Percentiles rank a stretch among this genome's conserved stretches.
Conservation (phyloP, 2,888 invertebrate genomes). For the Sarcophaga subvicina region DNA sequence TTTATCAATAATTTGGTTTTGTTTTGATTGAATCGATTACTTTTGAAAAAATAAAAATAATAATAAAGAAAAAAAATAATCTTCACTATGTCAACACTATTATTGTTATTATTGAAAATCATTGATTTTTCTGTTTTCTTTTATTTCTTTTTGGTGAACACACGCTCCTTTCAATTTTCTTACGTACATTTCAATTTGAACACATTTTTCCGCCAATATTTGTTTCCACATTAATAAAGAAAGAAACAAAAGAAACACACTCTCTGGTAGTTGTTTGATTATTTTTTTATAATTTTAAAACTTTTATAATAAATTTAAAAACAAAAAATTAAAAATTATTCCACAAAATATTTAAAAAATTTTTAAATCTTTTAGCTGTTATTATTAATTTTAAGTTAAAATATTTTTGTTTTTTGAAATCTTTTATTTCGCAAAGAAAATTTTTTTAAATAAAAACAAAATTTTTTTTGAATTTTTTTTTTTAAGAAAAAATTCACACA, state of each 20-base stretch:
- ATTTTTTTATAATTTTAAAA: conserved; percentile 21
- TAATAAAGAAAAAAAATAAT: too few relatives aligned
- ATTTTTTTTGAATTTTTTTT: neutral
- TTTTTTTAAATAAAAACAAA: conserved; percentile 33
- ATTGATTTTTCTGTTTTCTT: neutral
- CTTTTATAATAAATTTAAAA: neutral
- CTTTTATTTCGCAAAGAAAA: neutral
- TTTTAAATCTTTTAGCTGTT: neutral
- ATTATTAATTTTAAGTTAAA: conserved; percentile 37
- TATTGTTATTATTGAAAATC: too few relatives aligned
- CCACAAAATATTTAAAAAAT: neutral
- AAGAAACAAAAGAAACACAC: too few relatives aligned
- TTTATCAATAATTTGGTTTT: too few relatives aligned
- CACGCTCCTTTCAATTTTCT: neutral
- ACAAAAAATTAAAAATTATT: neutral
- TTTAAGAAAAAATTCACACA: conserved; percentile 27
- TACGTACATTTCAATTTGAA: conserved; percentile 49
- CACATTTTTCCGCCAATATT: conserved; percentile 30
- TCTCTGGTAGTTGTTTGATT: neutral
- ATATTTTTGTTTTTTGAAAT: neutral
- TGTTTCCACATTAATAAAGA: neutral
- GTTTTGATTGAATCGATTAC: too few relatives aligned
- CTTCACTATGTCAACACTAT: too few relatives aligned
- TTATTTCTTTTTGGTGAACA: neutral
- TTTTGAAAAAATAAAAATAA: too few relatives aligned